Base-by-base conservation (phyloP, 2,888 invertebrate species). In the Drosophila sordidula region DNA sequence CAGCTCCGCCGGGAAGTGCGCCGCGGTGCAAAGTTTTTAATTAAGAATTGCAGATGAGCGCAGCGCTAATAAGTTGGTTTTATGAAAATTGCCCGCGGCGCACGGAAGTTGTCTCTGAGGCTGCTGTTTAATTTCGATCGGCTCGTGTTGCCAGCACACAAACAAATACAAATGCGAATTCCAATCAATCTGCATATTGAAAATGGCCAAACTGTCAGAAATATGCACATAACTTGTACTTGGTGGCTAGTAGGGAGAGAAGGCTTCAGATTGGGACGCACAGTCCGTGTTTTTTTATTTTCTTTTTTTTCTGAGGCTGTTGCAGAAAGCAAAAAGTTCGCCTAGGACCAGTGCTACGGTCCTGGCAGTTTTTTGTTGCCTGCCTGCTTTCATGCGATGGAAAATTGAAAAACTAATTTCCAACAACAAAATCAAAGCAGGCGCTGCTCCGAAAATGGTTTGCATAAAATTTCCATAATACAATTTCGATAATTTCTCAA, bases 401-500 rank as follows among this genome's bases (percentile, higher is more conserved):
- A 18, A 82, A 84, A 82, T 84, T 84, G 84, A 81, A 84, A 82
- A 82, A 82, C 80, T 82, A 84, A 84, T 82, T 82, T 81, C 61
- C 61, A 72, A 80, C 80, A 78, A 80, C 70, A 80, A 84, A 79
- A 84, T 79, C 77, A 80, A 74, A 58, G 76, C 73, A 73, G 58
- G 49, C 75, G 55, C 57, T 64, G 64, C 57, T 52, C 59, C 66
- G 63, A 80, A 78, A 72, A 64, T 62, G 70, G 61, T 70, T 84
- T 88, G 87, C 83, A 88, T 82, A 70, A 80, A 86, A 88, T 88
- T 88, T 86, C 80, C 87, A 84, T 84, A 84, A 88, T 75, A 78
- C 68, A 82, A 88, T 86, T 88, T 88, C 88, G 86, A 84, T 84
- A 88, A 84, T 86, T 88, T 84, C 61, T 51, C 52, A 71, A 78